phyloP scores from a whole-genome alignment of 2,888 invertebrate genomes.

The Phlogophora meticulosa region DNA sequence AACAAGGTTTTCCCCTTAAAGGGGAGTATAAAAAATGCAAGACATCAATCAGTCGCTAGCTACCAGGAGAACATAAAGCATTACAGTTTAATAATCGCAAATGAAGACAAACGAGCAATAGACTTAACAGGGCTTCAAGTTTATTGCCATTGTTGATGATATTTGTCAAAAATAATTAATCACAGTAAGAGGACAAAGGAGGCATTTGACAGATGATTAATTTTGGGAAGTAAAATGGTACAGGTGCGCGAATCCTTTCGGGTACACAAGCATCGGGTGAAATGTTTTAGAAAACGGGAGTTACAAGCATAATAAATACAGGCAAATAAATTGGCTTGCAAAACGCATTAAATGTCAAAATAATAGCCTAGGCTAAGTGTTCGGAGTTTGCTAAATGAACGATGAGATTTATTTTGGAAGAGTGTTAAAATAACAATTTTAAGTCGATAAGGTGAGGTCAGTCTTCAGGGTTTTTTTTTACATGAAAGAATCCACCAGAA shows the following conservation, averaged over 20 bases:
- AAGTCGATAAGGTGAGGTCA: too few species aligned
- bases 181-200: conserved; percentile 65
- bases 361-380: too few species aligned
- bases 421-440: too few species aligned
- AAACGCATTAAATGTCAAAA: too few species aligned
- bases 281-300: conserved; percentile 63
- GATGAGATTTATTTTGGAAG: too few species aligned
- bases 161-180: conserved; percentile 78
- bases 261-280: conserved; percentile 75
- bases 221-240: conserved; percentile 72
- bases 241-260: conserved; percentile 72
- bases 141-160: conserved; percentile 70
- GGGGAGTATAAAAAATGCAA: conserved; percentile 20
- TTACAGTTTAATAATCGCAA: conserved; percentile 56
- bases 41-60: conserved; percentile 17
- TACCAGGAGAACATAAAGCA: conserved; percentile 44
- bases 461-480: too few species aligned
- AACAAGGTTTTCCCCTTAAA: conserved; percentile 37
- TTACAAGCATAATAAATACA: conserved; percentile 7
- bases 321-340: background rate
- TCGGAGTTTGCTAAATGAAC: too few species aligned
- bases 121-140: conserved; percentile 59
- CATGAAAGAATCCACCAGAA: too few species aligned
- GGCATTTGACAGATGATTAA: conserved; percentile 81
- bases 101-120: conserved; percentile 59